Evolutionary conservation across 2,797 vertebrate genomes (phyloP), one percentile per base, ranked within the genome.

Genomic region (Helarctos malayanus): DNA sequence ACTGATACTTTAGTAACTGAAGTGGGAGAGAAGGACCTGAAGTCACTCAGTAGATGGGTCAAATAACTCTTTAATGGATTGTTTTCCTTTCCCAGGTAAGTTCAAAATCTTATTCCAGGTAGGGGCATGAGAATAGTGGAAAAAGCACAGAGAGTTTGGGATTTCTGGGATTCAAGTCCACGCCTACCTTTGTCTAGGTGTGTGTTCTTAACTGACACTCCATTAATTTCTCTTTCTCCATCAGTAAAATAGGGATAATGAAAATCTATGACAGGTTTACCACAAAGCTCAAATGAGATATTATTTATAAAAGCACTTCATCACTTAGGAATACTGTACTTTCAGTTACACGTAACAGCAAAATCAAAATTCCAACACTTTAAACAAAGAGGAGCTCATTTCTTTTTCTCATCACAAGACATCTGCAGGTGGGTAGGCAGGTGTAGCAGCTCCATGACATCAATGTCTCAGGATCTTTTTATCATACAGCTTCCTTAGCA

Each of bases 341-440:
- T 92, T 81, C 25, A 89, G 45, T 41, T 89, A 11, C 8, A 80
- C 84, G 47, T 29, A 94, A 68, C 7, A 93, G 68, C 85, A 80
- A 57, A 95, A 79, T 21, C 13, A 52, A 49, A 85, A 95, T 91
- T 47, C 35, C 15, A 78, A 3, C 32, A 45, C 56, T 63, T 95
- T 49, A 83, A 65, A 76, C 15, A 90, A 85, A 89, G 8, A 45
- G 10, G 71, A 89, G 9, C n/a, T 93, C 25, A 8, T 71, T 84
- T 81, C 84, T 45, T 82, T 52, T 25, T 29, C 71, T 85, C 19
- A 38, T 69, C 59, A 82, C 0, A 35, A 91, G 23, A 59, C 15
- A 59, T 54, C 25, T 45, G 29, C 6, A 45, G 47, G 57, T 49
- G 29, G 32, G 13, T 25, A 52, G 47, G 56, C 35, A 69, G 18